phyloP scores from a whole-genome alignment of 2,888 invertebrate genomes.

The Ethmia dodecea region DNA sequence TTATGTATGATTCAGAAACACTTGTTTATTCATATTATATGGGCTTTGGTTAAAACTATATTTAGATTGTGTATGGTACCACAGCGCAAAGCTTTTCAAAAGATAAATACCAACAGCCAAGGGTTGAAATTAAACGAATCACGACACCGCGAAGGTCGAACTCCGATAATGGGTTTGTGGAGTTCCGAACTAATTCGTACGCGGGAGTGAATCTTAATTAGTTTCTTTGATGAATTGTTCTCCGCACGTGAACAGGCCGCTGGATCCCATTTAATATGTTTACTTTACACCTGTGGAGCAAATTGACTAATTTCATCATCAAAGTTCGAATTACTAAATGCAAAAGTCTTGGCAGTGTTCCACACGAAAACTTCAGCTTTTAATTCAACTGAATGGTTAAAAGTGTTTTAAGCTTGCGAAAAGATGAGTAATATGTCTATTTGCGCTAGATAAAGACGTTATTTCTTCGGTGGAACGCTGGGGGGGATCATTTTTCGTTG shows the following conservation, averaged over 20 bases:
- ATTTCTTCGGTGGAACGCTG: constrained; percentile 28
- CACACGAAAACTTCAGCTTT: constrained; percentile 36
- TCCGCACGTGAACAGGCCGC: constrained; percentile 4
- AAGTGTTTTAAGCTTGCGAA: constrained; percentile 29
- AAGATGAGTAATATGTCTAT: constrained; percentile 42
- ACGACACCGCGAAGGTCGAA: constrained; percentile 10
- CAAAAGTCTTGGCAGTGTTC: constrained; percentile 40
- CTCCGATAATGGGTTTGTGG: constrained; percentile 15
- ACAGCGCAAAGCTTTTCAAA: too few relatives aligned
- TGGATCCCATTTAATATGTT: background rate
- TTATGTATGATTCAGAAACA: too few relatives aligned
- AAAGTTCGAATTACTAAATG: constrained; percentile 9
- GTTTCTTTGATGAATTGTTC: constrained; percentile 18
- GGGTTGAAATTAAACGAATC: background rate
- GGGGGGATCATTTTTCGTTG: constrained; percentile 49
- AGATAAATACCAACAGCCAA: too few relatives aligned
- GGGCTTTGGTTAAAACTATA: too few relatives aligned
- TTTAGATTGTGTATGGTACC: too few relatives aligned
- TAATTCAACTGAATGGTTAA: constrained; percentile 30
- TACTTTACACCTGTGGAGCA: background rate
- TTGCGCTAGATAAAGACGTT: constrained; percentile 47
- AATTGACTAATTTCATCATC: constrained; percentile 6
- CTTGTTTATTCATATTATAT: too few relatives aligned
- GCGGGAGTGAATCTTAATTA: constrained; percentile 13
- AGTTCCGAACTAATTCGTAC: constrained; percentile 18